phyloP scores from a whole-genome alignment of 2,797 vertebrate genomes.

The Nothura maculosa region DNA sequence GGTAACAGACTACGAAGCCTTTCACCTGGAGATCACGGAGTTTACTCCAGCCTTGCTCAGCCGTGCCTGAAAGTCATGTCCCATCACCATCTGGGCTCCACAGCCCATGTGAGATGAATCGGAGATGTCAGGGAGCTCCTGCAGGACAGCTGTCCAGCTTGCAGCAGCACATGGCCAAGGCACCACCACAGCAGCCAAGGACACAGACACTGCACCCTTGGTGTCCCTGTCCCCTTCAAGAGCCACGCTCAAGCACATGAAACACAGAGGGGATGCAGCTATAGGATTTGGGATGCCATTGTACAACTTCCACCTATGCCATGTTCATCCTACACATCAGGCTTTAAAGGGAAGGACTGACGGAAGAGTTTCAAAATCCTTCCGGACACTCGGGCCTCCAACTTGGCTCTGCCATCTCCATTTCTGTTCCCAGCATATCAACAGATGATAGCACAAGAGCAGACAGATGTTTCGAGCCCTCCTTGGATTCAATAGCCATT shows the following conservation, averaged over 20 bases:
- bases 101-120: not conserved
- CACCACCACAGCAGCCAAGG: not conserved
- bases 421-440: not conserved
- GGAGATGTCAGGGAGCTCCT: not conserved
- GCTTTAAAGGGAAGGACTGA: not conserved
- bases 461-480: not conserved
- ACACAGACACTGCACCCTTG: no score
- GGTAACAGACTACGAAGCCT: not conserved
- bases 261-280: not conserved
- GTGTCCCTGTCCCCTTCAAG: not conserved
- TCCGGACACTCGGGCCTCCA: accelerated
- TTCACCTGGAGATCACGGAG: not conserved
- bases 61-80: not conserved
- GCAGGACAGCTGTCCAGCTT: not conserved
- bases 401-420: not conserved
- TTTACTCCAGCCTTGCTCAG: not conserved
- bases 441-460: accelerated
- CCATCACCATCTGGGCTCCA: not conserved
- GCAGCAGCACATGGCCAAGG: not conserved
- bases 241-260: no score
- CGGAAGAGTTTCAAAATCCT: not conserved
- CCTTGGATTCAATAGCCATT: not conserved
- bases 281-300: not conserved
- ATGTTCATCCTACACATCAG: not conserved
- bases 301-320: not conserved